Evolutionary conservation across 92 coral and sea anemone species (phyloP).

Genomic region (Zoanthus sociatus): DNA sequence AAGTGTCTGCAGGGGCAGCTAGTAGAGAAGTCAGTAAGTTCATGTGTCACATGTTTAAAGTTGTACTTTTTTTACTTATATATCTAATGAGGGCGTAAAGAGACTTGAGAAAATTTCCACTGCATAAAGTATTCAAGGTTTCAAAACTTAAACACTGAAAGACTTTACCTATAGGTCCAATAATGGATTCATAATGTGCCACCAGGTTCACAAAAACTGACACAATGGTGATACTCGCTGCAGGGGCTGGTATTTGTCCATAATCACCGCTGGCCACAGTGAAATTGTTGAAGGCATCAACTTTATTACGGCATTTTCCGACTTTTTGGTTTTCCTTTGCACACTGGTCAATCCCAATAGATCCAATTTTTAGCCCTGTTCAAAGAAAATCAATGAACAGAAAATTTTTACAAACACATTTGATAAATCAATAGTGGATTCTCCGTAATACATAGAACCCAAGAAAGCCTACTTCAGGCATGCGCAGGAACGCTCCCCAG

Average conservation of each 20-base stretch:
- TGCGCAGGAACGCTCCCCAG: no score
- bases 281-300: constrained; percentile 71
- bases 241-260: constrained; percentile 85
- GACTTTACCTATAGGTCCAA: constrained; percentile 47
- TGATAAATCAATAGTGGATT: no score
- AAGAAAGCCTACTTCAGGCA: no score
- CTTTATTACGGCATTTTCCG: constrained; percentile 81
- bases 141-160: background rate
- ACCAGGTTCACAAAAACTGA: constrained; percentile 76
- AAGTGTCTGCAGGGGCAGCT: no score
- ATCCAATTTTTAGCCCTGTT: constrained; percentile 71
- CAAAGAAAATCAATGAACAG: background rate
- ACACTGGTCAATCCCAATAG: constrained; percentile 89
- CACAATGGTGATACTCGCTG: constrained; percentile 71
- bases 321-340: constrained; percentile 80
- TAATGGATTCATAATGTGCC: constrained; percentile 66
- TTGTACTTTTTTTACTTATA: no score
- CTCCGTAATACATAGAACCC: no score
- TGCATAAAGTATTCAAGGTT: no score
- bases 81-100: no score
- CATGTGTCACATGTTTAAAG: no score
- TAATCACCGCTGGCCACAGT: constrained; percentile 91
- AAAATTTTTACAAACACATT: no score
- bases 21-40: no score
- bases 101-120: no score